Percentiles rank a stretch among this genome's conserved stretches.
These are phyloP conservation scores for Archegozetes longisetosus DNA, from an alignment of 1,140 invertebrate genomes.

Conservation along the genomic window DNA sequence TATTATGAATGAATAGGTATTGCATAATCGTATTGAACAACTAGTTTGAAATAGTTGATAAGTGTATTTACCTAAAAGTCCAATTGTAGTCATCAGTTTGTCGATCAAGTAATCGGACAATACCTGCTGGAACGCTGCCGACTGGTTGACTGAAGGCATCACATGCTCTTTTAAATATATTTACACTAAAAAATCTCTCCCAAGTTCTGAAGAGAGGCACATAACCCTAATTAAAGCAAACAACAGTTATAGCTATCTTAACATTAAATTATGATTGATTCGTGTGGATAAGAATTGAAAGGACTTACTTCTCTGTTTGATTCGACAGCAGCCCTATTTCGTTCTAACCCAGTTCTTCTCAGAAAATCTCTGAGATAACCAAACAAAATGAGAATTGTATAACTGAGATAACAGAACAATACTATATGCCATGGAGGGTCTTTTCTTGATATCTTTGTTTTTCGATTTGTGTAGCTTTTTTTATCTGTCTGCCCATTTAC, in stretches of 20 bases:
- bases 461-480: too few relatives aligned
- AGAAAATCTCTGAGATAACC: constrained; percentile 34
- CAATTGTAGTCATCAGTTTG: constrained; percentile 69
- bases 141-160: constrained; percentile 93
- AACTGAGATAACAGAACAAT: constrained; percentile 20
- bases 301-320: constrained; percentile 22
- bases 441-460: too few relatives aligned
- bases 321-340: constrained; percentile 27
- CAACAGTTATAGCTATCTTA: background rate
- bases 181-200: constrained; percentile 83
- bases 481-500: too few relatives aligned
- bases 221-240: constrained; percentile 66
- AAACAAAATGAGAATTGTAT: constrained; percentile 28
- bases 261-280: background rate
- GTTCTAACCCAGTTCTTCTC: constrained; percentile 29
- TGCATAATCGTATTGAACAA: too few relatives aligned
- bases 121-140: constrained; percentile 69
- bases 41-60: constrained; percentile 11
- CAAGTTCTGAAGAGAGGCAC: constrained; percentile 76
- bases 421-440: constrained; percentile 19
- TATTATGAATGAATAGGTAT: too few relatives aligned
- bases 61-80: constrained; percentile 34
- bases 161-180: constrained; percentile 74
- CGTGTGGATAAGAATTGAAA: background rate
- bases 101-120: constrained; percentile 66